phyloP scores from a whole-genome alignment of 2,888 invertebrate genomes.

The Cantharis lateralis region DNA sequence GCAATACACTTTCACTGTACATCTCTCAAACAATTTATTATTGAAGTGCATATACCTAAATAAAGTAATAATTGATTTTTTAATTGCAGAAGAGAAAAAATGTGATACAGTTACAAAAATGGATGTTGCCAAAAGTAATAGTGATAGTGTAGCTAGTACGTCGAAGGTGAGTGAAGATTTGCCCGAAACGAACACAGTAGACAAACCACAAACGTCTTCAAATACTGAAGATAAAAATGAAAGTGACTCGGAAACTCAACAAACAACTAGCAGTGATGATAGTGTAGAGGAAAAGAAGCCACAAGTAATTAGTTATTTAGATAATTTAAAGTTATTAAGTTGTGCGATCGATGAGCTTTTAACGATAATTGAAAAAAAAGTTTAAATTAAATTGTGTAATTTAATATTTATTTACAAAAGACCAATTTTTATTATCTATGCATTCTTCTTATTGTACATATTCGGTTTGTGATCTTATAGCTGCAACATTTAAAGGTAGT shows the following conservation, averaged over 20 bases:
- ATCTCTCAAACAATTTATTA: not conserved
- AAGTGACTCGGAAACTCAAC: constrained; percentile 48
- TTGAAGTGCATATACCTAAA: not conserved
- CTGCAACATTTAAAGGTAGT: constrained; percentile 22
- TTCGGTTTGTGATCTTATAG: constrained; percentile 10
- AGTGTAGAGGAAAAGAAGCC: constrained; percentile 43
- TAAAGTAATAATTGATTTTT: not conserved
- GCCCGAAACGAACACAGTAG: constrained; percentile 20
- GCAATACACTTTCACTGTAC: not conserved
- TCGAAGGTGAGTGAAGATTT: constrained; percentile 37
- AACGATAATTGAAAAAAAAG: constrained; percentile 50
- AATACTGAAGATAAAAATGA: constrained; percentile 39
- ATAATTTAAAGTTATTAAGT: constrained; percentile 48
- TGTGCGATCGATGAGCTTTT: constrained; percentile 53
- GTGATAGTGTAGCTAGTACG: constrained; percentile 42
- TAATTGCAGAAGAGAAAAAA: not conserved
- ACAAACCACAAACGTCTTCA: constrained; percentile 23
- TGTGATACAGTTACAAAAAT: constrained; percentile 6
- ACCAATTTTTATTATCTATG: constrained; percentile 23
- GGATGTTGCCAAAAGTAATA: constrained; percentile 30
- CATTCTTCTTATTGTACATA: constrained; percentile 12
- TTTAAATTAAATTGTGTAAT: constrained; percentile 4
- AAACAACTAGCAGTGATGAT: constrained; percentile 45
- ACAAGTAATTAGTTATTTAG: constrained; percentile 42
- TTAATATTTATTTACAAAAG: constrained; percentile 14